phyloP scores from a whole-genome alignment of 2,888 invertebrate species.

The Ommatoiulus sabulosus region DNA sequence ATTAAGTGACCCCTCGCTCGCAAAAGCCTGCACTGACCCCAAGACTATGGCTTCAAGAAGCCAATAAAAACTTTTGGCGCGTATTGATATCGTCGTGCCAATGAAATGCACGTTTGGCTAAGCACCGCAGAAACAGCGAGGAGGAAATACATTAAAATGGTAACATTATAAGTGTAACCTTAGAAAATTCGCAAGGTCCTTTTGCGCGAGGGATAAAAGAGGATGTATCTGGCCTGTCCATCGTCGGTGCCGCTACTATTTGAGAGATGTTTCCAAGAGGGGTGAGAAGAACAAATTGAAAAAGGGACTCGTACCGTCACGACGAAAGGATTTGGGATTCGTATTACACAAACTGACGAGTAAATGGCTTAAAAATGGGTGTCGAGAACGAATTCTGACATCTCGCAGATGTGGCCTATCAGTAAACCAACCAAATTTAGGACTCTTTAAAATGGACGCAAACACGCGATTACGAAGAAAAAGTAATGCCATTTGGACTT shows the following conservation, averaged over 20 bases:
- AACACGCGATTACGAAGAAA: neutral
- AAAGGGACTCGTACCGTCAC: neutral
- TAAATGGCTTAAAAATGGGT: neutral
- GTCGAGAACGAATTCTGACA: neutral
- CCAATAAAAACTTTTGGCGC: neutral
- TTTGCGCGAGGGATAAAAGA: neutral
- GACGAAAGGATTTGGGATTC: conserved; percentile 17
- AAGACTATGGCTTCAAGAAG: neutral
- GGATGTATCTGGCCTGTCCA: neutral
- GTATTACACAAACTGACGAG: conserved; percentile 12
- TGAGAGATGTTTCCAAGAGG: neutral
- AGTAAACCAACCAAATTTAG: neutral
- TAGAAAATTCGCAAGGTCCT: conserved; percentile 4
- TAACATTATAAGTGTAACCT: conserved; percentile 37
- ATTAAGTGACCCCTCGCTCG: conserved; percentile 3
- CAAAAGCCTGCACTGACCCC: neutral
- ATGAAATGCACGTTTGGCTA: neutral
- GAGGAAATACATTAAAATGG: conserved; percentile 26
- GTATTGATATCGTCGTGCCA: neutral
- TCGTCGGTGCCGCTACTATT: neutral
- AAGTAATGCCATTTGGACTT: neutral
- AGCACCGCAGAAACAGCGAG: neutral
- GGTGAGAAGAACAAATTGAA: conserved; percentile 29
- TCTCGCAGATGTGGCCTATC: neutral
- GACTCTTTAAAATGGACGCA: neutral